A percentile compares a stretch with the other conserved stretches of the same genome.
phyloP scores from a whole-genome alignment of 2,888 invertebrate genomes.

The Nymphalis urticae region DNA sequence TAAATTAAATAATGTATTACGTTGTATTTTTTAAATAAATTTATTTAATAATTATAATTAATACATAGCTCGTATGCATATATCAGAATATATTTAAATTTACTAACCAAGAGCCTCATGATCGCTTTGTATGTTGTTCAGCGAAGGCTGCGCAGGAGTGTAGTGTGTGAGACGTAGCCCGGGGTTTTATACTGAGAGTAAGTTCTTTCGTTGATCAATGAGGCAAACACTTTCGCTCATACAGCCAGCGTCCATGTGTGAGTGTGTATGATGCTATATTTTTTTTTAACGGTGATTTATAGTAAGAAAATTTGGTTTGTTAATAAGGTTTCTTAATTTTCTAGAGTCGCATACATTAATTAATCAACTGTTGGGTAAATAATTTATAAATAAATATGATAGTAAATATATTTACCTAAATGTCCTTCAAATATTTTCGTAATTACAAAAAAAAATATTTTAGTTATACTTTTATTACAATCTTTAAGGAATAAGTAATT shows the following conservation, averaged over 20 bases:
- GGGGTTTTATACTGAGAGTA: conserved; percentile 70
- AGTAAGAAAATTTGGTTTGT: conserved; percentile 19
- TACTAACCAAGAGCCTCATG: conserved; percentile 79
- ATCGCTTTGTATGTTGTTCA: conserved; percentile 74
- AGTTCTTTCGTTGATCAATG: conserved; percentile 63
- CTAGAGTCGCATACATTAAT: conserved; percentile 8
- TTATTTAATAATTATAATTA: conserved; percentile 7
- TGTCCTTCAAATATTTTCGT: background rate
- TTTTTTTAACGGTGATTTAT: conserved; percentile 32
- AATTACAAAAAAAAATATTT: background rate
- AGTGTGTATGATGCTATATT: conserved; percentile 43
- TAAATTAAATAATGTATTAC: conserved; percentile 3
- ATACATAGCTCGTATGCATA: conserved; percentile 4
- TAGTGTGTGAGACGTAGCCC: conserved; percentile 48
- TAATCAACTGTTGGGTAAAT: background rate
- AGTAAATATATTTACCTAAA: background rate
- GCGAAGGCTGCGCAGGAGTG: conserved; percentile 77
- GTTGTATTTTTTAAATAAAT: conserved; percentile 17
- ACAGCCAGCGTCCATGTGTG: conserved; percentile 50
- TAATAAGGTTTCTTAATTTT: conserved; percentile 22
- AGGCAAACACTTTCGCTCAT: conserved; percentile 75
- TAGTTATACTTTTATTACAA: background rate
- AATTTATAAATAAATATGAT: conserved; percentile 9
- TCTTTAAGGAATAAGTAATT: background rate
- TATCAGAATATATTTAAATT: background rate